A percentile compares a stretch with the other conserved stretches of the same genome.
These are phyloP conservation scores for Triplophysa yarkandensis DNA, from an alignment of 2,797 vertebrate species.

Conservation along the genomic window DNA sequence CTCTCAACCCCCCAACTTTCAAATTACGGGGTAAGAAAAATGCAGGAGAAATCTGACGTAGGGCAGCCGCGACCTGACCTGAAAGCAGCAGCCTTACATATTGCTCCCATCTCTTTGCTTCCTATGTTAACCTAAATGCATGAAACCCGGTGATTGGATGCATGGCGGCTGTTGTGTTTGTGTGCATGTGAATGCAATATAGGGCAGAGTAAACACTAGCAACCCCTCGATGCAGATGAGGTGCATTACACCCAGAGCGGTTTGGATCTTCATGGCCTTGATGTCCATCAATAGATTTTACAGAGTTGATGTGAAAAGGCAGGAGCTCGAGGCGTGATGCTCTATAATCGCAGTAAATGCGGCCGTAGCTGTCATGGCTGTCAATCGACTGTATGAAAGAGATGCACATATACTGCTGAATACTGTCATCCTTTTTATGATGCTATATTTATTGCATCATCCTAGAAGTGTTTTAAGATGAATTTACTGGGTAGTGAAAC, in stretches of 20 bases:
- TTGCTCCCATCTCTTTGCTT: slow-evolving; percentile 57
- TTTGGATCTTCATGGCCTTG: slow-evolving; percentile 44
- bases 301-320: slow-evolving; percentile 33
- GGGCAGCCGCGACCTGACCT: slow-evolving; percentile 76
- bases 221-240: slow-evolving; percentile 71
- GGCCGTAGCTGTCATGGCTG: slow-evolving; percentile 36
- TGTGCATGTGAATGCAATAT: slow-evolving; percentile 12
- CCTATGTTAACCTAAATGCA: slow-evolving; percentile 61
- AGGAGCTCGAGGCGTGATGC: slow-evolving; percentile 22
- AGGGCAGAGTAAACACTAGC: slow-evolving; percentile 67
- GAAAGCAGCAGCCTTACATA: slow-evolving; percentile 60
- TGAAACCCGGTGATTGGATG: slow-evolving; percentile 55
- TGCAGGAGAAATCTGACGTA: slow-evolving; percentile 63
- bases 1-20: slow-evolving; percentile 73
- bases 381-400: slow-evolving; percentile 43
- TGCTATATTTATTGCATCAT: slow-evolving; percentile 36
- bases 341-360: slow-evolving; percentile 53
- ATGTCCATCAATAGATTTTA: slow-evolving; percentile 53
- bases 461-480: slow-evolving; percentile 13
- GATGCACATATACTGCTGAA: slow-evolving; percentile 35
- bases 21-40: slow-evolving; percentile 75
- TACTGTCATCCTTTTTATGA: slow-evolving; percentile 30
- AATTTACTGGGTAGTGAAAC: slow-evolving; percentile 26
- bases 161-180: slow-evolving; percentile 31
- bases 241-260: slow-evolving; percentile 64